A percentile compares a stretch with the other conserved stretches of the same genome.
These are phyloP conservation scores for Latrodectus geometricus DNA, from an alignment of 1,140 invertebrate species.

Conservation along the genomic window DNA sequence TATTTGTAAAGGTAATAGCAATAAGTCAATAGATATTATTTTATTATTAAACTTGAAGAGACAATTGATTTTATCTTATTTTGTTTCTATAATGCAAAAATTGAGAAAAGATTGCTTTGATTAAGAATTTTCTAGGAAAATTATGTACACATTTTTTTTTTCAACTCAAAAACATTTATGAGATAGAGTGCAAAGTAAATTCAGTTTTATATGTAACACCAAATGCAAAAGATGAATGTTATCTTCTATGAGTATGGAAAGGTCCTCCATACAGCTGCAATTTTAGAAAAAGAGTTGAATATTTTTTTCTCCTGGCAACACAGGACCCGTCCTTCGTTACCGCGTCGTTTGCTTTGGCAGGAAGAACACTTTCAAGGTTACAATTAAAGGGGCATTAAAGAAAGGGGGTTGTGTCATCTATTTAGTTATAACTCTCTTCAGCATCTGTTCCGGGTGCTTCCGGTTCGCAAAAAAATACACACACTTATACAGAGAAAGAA, in stretches of 20 bases:
- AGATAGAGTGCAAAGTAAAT: no score
- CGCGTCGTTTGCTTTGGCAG: neutral
- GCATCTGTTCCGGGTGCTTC: neutral
- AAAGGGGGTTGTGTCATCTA: neutral
- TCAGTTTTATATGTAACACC: no score
- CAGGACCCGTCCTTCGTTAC: neutral
- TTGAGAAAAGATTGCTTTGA: no score
- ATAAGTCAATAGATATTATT: no score
- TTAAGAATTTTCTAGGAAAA: no score
- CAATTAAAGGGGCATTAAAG: neutral
- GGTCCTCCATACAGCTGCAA: neutral
- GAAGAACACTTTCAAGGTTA: neutral
- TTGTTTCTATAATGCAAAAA: no score
- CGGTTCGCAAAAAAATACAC: neutral
- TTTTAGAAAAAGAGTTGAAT: neutral
- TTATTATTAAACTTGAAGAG: no score
- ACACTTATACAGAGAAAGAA: neutral
- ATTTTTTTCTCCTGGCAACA: neutral
- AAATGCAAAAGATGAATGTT: no score
- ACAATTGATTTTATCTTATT: no score
- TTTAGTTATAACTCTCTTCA: neutral
- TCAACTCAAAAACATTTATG: no score
- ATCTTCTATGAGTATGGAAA: neutral
- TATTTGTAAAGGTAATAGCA: no score
- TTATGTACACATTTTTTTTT: no score